A percentile compares a stretch with the other conserved stretches of the same genome.
Evolutionary conservation across 2,797 vertebrate genomes (phyloP).

Genomic region (Peromyscus melanophrys): DNA sequence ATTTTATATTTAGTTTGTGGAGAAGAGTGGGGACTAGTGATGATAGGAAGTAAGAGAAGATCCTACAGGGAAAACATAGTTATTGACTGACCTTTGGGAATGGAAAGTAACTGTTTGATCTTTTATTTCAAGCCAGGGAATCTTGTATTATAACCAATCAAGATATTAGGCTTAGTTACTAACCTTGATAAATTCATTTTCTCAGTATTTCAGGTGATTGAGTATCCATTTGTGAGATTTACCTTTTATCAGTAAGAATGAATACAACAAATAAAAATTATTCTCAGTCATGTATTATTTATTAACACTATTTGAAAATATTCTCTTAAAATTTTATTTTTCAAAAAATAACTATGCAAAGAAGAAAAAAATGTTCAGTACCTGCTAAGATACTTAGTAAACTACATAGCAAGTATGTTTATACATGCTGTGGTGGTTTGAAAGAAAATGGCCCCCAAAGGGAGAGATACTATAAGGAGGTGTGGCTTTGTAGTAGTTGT

Average conservation of each 20-base stretch:
- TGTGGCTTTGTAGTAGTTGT: background rate
- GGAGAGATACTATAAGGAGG: background rate
- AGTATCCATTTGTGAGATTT: conserved; percentile 52
- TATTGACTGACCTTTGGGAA: conserved; percentile 40
- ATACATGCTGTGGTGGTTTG: background rate
- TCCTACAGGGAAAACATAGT: background rate
- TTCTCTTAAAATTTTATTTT: conserved; percentile 9
- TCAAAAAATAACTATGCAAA: background rate
- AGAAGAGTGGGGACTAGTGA: background rate
- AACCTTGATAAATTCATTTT: conserved; percentile 42
- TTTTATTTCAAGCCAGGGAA: conserved; percentile 23
- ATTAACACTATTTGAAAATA: conserved; percentile 23
- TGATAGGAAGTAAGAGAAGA: background rate
- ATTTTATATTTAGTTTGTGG: conserved; percentile 33
- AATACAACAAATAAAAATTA: conserved; percentile 40
- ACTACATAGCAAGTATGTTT: background rate
- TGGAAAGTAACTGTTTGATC: background rate
- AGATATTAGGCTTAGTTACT: background rate
- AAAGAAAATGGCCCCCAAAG: background rate
- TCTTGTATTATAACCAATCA: conserved; percentile 16
- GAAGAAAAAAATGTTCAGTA: conserved; percentile 48
- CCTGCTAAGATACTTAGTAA: conserved; percentile 14
- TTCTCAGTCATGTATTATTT: background rate
- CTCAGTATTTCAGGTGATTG: conserved; percentile 42
- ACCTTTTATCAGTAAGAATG: background rate